Conservation (phyloP, 37 sponge, comb jelly and placozoan species). For the Tethya wilhelma region DNA sequence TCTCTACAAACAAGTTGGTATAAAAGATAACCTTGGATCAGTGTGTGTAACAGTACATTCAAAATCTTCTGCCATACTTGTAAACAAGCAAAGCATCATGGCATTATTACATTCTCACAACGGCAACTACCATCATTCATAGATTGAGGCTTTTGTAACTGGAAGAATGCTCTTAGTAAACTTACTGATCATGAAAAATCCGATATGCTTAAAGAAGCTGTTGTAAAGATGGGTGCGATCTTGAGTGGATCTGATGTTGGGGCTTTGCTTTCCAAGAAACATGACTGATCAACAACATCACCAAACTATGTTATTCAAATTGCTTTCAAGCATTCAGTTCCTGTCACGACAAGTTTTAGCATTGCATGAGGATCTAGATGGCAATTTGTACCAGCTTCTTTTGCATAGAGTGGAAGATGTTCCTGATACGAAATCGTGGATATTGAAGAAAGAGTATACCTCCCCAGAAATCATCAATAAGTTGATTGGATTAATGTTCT, state of each 20-base stretch:
- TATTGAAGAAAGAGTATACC: conserved; percentile 27
- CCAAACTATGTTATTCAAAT: conserved; percentile 24
- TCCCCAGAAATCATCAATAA: conserved; percentile 37
- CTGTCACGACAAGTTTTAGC: conserved; percentile 24
- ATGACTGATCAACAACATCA: conserved; percentile 14
- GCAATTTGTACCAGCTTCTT: conserved; percentile 37
- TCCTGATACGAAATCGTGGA: conserved; percentile 20
- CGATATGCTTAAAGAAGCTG: conserved; percentile 14
- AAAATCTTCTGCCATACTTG: conserved; percentile 33
- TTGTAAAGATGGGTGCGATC: background rate
- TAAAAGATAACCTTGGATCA: conserved; percentile 52
- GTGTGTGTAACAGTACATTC: conserved; percentile 40
- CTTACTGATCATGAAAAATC: conserved; percentile 37
- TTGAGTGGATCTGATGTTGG: too few relatives aligned
- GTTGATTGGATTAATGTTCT: conserved; percentile 11
- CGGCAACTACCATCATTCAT: conserved; percentile 9
- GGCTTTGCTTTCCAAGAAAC: conserved; percentile 6
- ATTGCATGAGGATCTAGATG: conserved; percentile 41
- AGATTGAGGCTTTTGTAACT: conserved; percentile 31
- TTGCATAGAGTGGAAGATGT: conserved; percentile 27
- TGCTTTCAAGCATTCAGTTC: background rate
- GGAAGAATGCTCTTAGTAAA: conserved; percentile 43
- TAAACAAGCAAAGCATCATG: background rate
- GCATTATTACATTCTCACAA: conserved; percentile 24
- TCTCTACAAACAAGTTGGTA: conserved; percentile 65